Evolutionary conservation across 2,797 vertebrate species (phyloP).

Genomic region (Sarcoramphus papa): DNA sequence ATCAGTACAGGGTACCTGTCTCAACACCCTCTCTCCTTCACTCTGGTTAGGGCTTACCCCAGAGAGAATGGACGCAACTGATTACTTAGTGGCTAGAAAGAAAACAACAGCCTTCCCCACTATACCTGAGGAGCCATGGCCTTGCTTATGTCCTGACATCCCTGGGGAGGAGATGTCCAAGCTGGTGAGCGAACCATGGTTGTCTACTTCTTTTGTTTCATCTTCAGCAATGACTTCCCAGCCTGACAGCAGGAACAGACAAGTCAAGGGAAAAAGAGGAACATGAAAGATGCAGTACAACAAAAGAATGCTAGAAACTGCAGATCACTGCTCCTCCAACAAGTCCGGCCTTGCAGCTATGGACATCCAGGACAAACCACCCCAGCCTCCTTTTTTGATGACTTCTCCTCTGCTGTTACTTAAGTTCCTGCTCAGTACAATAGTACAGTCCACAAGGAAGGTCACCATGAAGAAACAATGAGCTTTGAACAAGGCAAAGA

Average conservation of each 20-base stretch:
- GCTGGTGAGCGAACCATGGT: conserved; percentile 81
- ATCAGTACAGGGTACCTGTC: neutral
- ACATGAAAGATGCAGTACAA: neutral
- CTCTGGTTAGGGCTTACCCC: neutral
- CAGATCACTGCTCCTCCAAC: neutral
- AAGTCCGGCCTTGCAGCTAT: neutral
- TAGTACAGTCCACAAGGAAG: neutral
- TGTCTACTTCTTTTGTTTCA: conserved; percentile 87
- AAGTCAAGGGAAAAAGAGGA: conserved; percentile 76
- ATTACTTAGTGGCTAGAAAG: neutral
- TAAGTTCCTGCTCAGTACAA: neutral
- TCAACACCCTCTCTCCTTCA: neutral
- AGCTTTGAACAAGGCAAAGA: neutral
- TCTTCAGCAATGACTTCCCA: conserved; percentile 93
- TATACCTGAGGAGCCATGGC: conserved; percentile 81
- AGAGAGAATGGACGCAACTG: neutral
- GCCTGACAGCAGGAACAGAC: conserved; percentile 69
- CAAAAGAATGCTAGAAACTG: neutral
- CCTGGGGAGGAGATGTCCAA: conserved; percentile 83
- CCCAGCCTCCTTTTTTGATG: neutral
- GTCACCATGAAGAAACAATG: neutral
- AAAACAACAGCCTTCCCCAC: neutral
- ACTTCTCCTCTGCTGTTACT: neutral
- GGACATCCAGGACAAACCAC: neutral
- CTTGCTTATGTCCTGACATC: conserved; percentile 82